Percentiles rank a stretch among this genome's conserved stretches.
Evolutionary conservation across 2,797 vertebrate genomes (phyloP).

Genomic region (Falco rusticolus): DNA sequence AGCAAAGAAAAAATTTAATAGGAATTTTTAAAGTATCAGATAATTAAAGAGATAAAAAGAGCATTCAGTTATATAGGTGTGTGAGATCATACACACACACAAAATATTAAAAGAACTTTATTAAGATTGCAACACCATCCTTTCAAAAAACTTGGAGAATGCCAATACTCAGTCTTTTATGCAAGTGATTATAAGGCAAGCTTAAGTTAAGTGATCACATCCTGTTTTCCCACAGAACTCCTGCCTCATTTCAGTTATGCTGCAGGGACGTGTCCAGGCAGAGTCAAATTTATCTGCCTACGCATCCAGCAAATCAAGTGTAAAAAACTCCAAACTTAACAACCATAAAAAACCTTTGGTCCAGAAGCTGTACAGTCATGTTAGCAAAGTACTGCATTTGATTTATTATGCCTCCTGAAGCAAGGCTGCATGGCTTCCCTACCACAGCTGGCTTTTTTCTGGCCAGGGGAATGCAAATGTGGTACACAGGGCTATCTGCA

Average conservation of each 20-base stretch:
- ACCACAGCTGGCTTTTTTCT: not conserved
- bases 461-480: not conserved
- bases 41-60: not conserved
- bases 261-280: constrained; percentile 4
- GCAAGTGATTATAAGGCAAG: not conserved
- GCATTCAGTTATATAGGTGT: not conserved
- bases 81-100: not conserved
- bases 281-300: constrained; percentile 5
- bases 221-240: constrained; percentile 50
- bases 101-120: not conserved
- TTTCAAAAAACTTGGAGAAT: not conserved
- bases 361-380: constrained; percentile 6
- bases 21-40: not conserved
- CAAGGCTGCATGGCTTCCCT: not conserved
- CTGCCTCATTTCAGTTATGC: constrained; percentile 7
- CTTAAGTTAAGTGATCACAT: constrained; percentile 27
- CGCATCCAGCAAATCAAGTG: not conserved
- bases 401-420: not conserved
- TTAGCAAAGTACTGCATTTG: not conserved
- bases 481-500: not conserved
- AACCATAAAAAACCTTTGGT: not conserved
- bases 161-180: not conserved
- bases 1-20: not conserved
- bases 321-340: not conserved
- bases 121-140: not conserved